Base-by-base conservation (phyloP, 2,113 vertebrate species). In the Nyctibius bracteatus region DNA sequence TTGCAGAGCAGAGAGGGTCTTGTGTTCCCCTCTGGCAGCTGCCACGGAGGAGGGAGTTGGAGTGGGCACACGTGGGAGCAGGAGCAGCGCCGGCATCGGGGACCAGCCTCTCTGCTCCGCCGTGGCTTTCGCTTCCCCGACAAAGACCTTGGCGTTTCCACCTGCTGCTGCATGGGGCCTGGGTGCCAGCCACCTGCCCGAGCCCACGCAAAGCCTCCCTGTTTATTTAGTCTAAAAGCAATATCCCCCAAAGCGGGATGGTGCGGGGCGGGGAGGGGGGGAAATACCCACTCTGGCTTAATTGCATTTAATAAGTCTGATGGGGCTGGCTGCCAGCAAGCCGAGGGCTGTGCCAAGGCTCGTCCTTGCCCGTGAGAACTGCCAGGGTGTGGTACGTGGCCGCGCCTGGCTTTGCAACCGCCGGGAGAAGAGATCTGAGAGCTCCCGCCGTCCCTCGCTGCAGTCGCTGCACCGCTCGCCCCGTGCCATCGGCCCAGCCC, bases 191-290 rank as follows among this genome's bases (percentile, higher is more conserved):
- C 91, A 92, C 95, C 95, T 86, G 83, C 93, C 90, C 4, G 37
- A 59, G 87, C 93, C 95, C 96, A 94, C 68, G 73, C 90, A n/a
- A 55, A 90, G 10, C 73, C 75, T 51, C 86, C 81, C 46, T 55
- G 81, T 74, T 96, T 94, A 7, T 92, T 96, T 90, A 82, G 90
- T 95, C 85, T 87, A 9, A 75, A 72, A 72, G 85, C 81, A 39
- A 28, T 12, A 88, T 41, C 72, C 81, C 92, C 68, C 68, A 57
- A 35, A 92, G 91, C 37, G 3, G 51, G 44, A 24, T 22, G 11
- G 28, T 22, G 15, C 37, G 21, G 2, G 14, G 51, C 25, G 20
- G 3, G 18, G 23, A 4, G 8, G 8, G 43, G 25, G 9, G 55
- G 75, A 10, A 85, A 81, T 84, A 46, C 88, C 59, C 74, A 2